Evolutionary conservation across 2,888 invertebrate genomes (phyloP).

Genomic region (Syritta pipiens): DNA sequence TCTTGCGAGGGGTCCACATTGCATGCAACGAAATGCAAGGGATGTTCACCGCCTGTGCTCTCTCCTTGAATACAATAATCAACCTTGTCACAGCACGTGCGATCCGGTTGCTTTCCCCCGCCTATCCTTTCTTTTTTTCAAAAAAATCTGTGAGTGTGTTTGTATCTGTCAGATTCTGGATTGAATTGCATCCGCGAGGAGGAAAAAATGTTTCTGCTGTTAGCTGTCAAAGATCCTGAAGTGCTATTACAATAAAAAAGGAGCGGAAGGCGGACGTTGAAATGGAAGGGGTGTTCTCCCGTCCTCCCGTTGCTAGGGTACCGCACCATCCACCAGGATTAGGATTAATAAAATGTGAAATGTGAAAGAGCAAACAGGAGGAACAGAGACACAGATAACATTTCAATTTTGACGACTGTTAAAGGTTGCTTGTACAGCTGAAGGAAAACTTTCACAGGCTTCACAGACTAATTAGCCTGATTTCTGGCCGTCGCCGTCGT

Average conservation of each 20-base stretch:
- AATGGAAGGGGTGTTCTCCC: slow-evolving; percentile 29
- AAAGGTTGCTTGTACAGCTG: slow-evolving; percentile 7
- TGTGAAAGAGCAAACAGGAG: background rate
- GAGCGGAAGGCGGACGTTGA: background rate
- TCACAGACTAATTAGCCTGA: slow-evolving; percentile 59
- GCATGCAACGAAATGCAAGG: slow-evolving; percentile 58
- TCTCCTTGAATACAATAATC: slow-evolving; percentile 41
- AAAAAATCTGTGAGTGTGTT: slow-evolving; percentile 2
- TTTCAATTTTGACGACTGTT: slow-evolving; percentile 31
- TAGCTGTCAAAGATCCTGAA: slow-evolving; percentile 59
- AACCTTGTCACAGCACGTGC: slow-evolving; percentile 54
- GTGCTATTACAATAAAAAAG: slow-evolving; percentile 1
- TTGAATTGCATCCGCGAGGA: slow-evolving; percentile 50
- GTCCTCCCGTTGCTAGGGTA: slow-evolving; percentile 7
- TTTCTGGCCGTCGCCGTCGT: slow-evolving; percentile 38
- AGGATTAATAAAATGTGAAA: slow-evolving; percentile 28
- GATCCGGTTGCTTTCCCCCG: slow-evolving; percentile 5
- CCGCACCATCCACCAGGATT: slow-evolving; percentile 14
- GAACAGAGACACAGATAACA: slow-evolving; percentile 1
- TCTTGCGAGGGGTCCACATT: slow-evolving; percentile 35
- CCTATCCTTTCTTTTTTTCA: slow-evolving; percentile 17
- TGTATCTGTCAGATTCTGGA: slow-evolving; percentile 23
- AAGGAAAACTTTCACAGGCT: slow-evolving; percentile 55
- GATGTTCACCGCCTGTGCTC: slow-evolving; percentile 34
- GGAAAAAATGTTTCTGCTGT: slow-evolving; percentile 53